phyloP scores from a whole-genome alignment of 2,113 vertebrate genomes.

The Zapornia atra region DNA sequence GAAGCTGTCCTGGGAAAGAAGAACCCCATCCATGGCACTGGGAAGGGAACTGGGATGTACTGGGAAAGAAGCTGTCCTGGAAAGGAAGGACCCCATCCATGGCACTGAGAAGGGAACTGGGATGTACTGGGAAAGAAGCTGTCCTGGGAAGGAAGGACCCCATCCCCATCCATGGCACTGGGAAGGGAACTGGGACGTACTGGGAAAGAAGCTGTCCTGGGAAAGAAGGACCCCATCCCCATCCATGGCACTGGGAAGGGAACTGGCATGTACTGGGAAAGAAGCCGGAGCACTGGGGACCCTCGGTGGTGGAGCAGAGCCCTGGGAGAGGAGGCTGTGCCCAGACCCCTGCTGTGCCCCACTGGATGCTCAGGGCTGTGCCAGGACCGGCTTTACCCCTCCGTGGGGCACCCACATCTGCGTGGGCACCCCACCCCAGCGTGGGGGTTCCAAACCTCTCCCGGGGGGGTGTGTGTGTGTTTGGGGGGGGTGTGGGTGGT shows the following conservation, averaged over 20 bases:
- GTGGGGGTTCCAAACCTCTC: not conserved
- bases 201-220: not conserved
- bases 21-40: not conserved
- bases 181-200: not conserved
- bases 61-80: not conserved
- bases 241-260: not conserved
- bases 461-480: too few relatives aligned
- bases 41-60: not conserved
- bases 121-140: not conserved
- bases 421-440: not conserved
- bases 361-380: not conserved
- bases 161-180: not conserved
- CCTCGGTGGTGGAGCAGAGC: not conserved
- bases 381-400: rapidly evolving
- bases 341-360: not conserved
- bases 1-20: not conserved
- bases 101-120: not conserved
- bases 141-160: not conserved
- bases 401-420: not conserved
- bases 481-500: too few relatives aligned
- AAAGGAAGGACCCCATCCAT: not conserved
- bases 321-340: not conserved
- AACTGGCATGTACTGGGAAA: not conserved
- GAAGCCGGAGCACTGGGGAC: not conserved
- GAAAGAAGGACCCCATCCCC: not conserved